Evolutionary conservation across 2,113 vertebrate species (phyloP), one percentile per base, ranked within the genome.

Genomic region (Misgurnus anguillicaudatus): DNA sequence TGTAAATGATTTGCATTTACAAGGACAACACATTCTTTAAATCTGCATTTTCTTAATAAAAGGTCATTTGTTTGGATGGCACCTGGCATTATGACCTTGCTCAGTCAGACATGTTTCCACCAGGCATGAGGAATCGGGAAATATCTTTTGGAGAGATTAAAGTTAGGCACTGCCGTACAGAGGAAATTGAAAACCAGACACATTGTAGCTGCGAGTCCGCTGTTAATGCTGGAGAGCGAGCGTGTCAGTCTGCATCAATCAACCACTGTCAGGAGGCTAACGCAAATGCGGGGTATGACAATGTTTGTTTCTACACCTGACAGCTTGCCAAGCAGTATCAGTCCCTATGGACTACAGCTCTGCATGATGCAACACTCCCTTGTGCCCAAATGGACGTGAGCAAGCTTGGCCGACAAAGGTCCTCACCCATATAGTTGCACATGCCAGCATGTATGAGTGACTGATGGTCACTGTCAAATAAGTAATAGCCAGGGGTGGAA

Each of bases 101-200:
- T 8, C 55, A 24, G 72, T 16, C 36, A 9, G 9, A 24, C 62
- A 21, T 19, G 64, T 17, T 6, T 55, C 45, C 19, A 55, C 42
- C 42, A 45, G 7, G 51, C 6, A 6, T n/a, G 62, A 72, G 4
- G 8, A 1, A 38, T 6, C 45, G 21, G 5, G 9, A n/a, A 63
- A 55, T 38, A 58, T 21, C 17, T 69, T 60, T 41, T 57, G 48
- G 41, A 48, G 55, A 51, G 73, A 85, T 82, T 36, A 68, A 80
- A 80, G 78, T 78, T 80, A 76, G 60, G 74, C 64, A 62, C n/a
- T 58, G 13, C 24, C 45, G 64, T 71, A 70, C 78, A 80, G 58
- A 72, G 47, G 69, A 68, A 85, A 87, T 85, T 82, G 81, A 80
- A 77, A 83, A 70, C 61, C 75, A 71, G 80, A 74, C 83, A 81